These are phyloP conservation scores for Muricea muricata DNA, from an alignment of 92 coral and sea anemone genomes.

Conservation along the genomic window DNA sequence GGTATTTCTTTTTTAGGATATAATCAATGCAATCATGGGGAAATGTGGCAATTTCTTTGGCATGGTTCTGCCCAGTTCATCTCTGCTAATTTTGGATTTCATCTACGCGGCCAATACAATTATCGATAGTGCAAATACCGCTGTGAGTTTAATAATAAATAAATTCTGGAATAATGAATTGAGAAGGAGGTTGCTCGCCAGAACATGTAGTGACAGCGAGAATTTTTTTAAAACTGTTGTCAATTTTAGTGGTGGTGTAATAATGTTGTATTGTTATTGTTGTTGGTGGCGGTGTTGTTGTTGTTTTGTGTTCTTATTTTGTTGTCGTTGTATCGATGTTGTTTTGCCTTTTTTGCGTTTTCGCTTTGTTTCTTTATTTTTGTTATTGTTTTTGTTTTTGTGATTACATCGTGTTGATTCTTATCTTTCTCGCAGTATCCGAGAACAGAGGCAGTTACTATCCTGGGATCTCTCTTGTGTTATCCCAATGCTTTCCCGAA, in stretches of 20 bases:
- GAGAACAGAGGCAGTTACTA: conserved; percentile 90
- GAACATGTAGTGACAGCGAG: no score
- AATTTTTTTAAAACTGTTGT: no score
- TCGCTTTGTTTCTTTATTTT: not conserved
- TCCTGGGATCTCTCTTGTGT: conserved; percentile 87
- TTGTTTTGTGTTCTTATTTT: not conserved
- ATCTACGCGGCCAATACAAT: conserved; percentile 89
- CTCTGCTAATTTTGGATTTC: conserved; percentile 87
- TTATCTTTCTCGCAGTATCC: conserved; percentile 72
- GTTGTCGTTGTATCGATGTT: not conserved
- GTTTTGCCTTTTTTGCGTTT: no score
- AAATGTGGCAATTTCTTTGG: conserved; percentile 93
- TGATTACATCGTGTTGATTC: not conserved
- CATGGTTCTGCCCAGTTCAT: conserved; percentile 87
- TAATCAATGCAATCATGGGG: conserved; percentile 87
- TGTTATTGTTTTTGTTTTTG: not conserved
- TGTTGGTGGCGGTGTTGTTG: not conserved
- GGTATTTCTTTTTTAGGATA: conserved; percentile 63
- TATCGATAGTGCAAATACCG: conserved; percentile 77
- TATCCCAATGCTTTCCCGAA: conserved; percentile 86
- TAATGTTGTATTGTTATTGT: not conserved
- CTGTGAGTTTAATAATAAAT: conserved; percentile 62
- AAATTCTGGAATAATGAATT: no score
- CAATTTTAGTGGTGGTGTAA: no score
- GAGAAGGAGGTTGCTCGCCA: no score